These are phyloP conservation scores for Dicerorhinus sumatrensis DNA, from an alignment of 2,113 vertebrate species.

Conservation along the genomic window DNA sequence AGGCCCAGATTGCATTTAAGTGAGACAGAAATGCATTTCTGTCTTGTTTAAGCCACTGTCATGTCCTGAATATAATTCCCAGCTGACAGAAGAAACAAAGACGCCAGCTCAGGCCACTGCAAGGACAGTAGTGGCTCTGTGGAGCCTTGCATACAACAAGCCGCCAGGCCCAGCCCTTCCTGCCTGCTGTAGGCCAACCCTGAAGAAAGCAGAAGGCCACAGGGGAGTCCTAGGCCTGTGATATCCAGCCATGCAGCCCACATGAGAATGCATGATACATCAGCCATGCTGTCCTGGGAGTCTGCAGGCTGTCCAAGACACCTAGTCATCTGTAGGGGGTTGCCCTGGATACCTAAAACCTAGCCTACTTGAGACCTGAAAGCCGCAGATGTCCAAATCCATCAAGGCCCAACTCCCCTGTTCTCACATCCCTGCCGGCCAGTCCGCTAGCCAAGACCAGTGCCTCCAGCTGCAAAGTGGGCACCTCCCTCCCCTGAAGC, in stretches of 20 bases:
- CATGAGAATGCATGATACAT: neutral
- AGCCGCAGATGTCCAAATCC: neutral
- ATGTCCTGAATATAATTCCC: neutral
- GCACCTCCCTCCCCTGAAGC: neutral
- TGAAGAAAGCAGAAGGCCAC: neutral
- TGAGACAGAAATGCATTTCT: neutral
- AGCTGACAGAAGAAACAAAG: neutral
- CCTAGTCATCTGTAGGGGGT: neutral
- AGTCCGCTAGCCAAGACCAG: neutral
- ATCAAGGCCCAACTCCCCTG: neutral
- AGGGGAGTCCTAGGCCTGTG: neutral
- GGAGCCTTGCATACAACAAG: neutral
- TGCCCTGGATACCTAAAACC: neutral
- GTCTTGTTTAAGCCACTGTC: neutral
- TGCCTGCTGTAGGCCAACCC: neutral
- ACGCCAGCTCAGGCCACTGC: neutral
- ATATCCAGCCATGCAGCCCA: neutral
- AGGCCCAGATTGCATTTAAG: neutral
- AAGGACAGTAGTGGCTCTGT: neutral
- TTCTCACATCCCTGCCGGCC: neutral
- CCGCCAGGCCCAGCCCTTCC: neutral
- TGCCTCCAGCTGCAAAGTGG: neutral
- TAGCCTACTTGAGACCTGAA: neutral
- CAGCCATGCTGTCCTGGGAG: neutral
- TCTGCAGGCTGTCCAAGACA: neutral